Evolutionary conservation across 2,113 vertebrate genomes (phyloP).

Genomic region (Sus scrofa): DNA sequence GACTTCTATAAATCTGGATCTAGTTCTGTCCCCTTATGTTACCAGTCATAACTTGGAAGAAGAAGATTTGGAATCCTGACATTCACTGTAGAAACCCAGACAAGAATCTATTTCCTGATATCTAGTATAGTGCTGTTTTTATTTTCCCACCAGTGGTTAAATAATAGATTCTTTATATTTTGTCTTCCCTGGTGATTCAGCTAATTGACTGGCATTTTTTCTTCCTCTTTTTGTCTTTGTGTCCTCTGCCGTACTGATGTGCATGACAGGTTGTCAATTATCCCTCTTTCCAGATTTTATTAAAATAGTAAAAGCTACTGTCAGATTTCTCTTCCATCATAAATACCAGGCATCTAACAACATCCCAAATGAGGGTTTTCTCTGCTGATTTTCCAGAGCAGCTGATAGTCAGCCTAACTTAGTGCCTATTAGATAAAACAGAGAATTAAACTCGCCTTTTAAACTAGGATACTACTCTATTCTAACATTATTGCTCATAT

Average conservation of each 20-base stretch:
- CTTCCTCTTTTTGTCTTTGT: not conserved
- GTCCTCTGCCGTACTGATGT: not conserved
- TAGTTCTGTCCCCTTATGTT: not conserved
- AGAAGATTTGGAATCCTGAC: not conserved
- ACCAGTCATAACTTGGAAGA: not conserved
- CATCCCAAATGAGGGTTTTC: not conserved
- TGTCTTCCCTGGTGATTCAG: not conserved
- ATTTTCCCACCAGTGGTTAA: not conserved
- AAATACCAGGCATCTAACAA: not conserved
- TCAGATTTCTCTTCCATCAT: not conserved
- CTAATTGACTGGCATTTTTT: not conserved
- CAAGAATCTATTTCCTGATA: not conserved
- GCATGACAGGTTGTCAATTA: conserved; percentile 32
- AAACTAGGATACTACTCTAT: conserved; percentile 55
- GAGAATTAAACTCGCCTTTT: conserved; percentile 57
- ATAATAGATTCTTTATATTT: not conserved
- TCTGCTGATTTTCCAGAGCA: not conserved
- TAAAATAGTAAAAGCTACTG: conserved; percentile 11
- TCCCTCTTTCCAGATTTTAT: not conserved
- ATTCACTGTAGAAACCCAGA: not conserved
- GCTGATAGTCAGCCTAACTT: conserved; percentile 28
- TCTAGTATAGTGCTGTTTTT: not conserved
- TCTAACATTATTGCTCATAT: conserved; percentile 47
- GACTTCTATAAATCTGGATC: not conserved
- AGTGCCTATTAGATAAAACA: not conserved